Percentiles rank a stretch among this genome's conserved stretches.
These are phyloP conservation scores for Strix uralensis DNA, from an alignment of 2,113 vertebrate genomes.

Conservation along the genomic window DNA sequence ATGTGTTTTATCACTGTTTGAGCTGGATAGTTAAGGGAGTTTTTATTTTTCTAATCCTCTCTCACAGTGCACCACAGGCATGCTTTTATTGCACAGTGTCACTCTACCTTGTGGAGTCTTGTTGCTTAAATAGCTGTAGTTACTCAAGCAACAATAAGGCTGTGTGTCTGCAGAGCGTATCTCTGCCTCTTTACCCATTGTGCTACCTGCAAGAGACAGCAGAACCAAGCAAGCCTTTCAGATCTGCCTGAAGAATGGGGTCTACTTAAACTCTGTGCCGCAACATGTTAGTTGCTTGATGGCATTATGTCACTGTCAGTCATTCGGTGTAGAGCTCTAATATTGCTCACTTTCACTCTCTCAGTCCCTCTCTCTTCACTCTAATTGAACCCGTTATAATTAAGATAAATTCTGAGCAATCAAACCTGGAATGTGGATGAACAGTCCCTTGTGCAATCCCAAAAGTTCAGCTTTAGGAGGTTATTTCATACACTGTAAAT, in stretches of 20 bases:
- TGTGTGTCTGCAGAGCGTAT: background rate
- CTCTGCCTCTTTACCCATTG: background rate
- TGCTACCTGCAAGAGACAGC: conserved; percentile 15
- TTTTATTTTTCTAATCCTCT: conserved; percentile 33
- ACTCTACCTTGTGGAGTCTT: background rate
- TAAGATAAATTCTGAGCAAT: conserved; percentile 65
- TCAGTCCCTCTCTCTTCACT: conserved; percentile 19
- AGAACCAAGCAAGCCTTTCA: conserved; percentile 21
- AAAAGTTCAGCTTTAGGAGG: conserved; percentile 62
- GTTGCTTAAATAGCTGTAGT: conserved; percentile 23
- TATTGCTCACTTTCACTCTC: background rate
- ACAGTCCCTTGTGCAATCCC: conserved; percentile 59
- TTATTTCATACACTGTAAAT: conserved; percentile 61
- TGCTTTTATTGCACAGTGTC: background rate
- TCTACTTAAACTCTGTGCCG: background rate
- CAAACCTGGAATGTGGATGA: conserved; percentile 63
- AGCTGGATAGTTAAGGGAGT: background rate
- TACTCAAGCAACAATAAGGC: conserved; percentile 8
- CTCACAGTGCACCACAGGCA: background rate
- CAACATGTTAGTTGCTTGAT: background rate
- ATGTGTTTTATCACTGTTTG: background rate
- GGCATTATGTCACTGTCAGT: conserved; percentile 48
- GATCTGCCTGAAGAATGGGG: conserved; percentile 8
- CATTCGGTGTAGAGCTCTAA: background rate
- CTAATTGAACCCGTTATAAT: conserved; percentile 45